Conservation (phyloP, 2,113 vertebrate species). For the Pelodiscus sinensis region DNA sequence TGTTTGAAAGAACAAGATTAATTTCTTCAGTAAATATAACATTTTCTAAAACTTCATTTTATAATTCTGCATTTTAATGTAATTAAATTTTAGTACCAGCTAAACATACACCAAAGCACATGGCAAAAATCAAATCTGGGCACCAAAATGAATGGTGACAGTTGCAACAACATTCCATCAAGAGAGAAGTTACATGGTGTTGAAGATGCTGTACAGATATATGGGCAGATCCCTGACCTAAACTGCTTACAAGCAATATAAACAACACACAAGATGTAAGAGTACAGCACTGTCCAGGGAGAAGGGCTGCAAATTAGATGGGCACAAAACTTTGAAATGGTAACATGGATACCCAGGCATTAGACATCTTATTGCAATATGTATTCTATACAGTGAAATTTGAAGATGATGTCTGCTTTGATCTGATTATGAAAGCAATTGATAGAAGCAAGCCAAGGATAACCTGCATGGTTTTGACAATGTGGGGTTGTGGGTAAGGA, state of each 20-base stretch:
- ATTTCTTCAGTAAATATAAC: neutral
- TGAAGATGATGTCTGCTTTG: neutral
- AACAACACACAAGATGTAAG: neutral
- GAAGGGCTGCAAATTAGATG: neutral
- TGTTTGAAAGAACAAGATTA: neutral
- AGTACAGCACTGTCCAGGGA: too few relatives aligned
- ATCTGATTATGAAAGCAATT: neutral
- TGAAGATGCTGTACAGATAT: neutral
- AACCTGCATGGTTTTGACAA: neutral
- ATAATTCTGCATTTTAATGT: neutral
- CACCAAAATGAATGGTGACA: neutral
- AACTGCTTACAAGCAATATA: neutral
- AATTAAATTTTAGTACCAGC: neutral
- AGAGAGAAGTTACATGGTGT: neutral
- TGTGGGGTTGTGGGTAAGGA: neutral
- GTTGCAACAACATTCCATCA: neutral
- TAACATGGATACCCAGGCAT: neutral
- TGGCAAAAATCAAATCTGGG: rapidly evolving
- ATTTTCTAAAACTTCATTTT: neutral
- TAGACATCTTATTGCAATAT: neutral
- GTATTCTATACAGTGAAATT: neutral
- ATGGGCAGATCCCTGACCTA: neutral
- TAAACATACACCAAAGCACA: neutral
- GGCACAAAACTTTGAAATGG: neutral
- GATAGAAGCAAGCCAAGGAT: neutral